Evolutionary conservation across 1,140 invertebrate genomes (phyloP).

Genomic region (Drosophila navojoa): DNA sequence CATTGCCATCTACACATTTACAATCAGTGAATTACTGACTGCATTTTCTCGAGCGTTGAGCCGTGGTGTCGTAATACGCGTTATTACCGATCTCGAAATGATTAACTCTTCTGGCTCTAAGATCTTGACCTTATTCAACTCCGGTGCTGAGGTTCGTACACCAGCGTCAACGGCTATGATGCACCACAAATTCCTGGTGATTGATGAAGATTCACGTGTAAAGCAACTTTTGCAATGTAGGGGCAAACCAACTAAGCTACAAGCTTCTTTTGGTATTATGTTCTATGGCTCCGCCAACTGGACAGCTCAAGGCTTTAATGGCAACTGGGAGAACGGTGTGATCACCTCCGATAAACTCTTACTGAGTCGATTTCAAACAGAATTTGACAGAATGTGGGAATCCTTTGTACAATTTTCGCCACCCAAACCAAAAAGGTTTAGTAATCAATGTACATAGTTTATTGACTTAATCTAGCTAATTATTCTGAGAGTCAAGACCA

Average conservation of each 20-base stretch:
- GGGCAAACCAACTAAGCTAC: background rate
- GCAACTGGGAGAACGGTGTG: slow-evolving; percentile 70
- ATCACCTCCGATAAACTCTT: slow-evolving; percentile 42
- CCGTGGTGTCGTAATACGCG: slow-evolving; percentile 56
- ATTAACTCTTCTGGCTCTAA: slow-evolving; percentile 40
- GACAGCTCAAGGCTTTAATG: slow-evolving; percentile 58
- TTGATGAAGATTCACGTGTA: slow-evolving; percentile 51
- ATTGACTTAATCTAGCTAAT: background rate
- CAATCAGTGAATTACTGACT: slow-evolving; percentile 7
- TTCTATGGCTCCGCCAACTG: slow-evolving; percentile 70
- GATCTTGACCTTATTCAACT: slow-evolving; percentile 6
- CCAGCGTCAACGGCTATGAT: slow-evolving; percentile 52
- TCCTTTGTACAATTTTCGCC: slow-evolving; percentile 15
- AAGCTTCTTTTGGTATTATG: slow-evolving; percentile 9
- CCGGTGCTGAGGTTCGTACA: slow-evolving; percentile 46
- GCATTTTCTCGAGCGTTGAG: slow-evolving; percentile 46
- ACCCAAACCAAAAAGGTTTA: background rate
- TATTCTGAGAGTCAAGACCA: background rate
- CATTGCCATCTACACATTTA: slow-evolving; percentile 71
- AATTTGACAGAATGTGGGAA: slow-evolving; percentile 73
- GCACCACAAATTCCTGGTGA: slow-evolving; percentile 75
- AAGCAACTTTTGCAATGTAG: slow-evolving; percentile 21
- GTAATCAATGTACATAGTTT: background rate
- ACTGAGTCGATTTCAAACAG: slow-evolving; percentile 35
- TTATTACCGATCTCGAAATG: slow-evolving; percentile 69